Evolutionary conservation across 1,140 invertebrate genomes (phyloP).

Genomic region (Eufriesea mexicana): DNA sequence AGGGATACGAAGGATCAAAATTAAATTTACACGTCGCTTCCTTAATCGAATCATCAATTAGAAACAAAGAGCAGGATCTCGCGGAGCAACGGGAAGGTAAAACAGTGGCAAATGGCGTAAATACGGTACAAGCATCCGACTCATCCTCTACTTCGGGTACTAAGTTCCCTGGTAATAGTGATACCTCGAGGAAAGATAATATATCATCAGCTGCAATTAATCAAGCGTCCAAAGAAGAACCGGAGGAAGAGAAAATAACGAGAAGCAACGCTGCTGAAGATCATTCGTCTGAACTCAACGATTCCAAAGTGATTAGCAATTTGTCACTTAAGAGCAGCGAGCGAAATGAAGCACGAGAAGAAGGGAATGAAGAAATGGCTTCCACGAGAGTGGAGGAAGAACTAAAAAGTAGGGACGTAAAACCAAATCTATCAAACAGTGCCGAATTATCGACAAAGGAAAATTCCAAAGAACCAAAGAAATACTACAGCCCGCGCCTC

Average conservation of each 20-base stretch:
- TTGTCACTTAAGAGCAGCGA: neutral
- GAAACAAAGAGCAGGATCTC: neutral
- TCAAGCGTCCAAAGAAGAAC: slow-evolving; percentile 14
- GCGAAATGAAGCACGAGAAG: neutral
- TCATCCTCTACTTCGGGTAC: neutral
- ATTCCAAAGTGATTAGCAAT: slow-evolving; percentile 16
- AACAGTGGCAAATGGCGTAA: neutral
- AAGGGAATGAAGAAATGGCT: too few species aligned
- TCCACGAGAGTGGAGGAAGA: neutral
- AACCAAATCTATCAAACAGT: neutral
- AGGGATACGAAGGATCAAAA: neutral
- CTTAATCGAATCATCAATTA: neutral
- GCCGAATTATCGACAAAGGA: neutral
- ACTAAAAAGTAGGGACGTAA: accelerated
- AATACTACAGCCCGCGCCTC: neutral
- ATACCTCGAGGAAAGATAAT: neutral
- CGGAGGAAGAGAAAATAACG: neutral
- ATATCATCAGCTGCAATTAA: slow-evolving; percentile 27
- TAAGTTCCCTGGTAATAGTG: neutral
- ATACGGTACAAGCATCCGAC: neutral
- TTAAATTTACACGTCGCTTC: neutral
- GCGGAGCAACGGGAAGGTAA: neutral
- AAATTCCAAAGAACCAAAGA: neutral
- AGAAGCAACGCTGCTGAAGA: neutral
- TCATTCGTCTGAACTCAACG: neutral